These are phyloP conservation scores for Neostethus bicornis DNA, from an alignment of 2,797 vertebrate genomes.

Conservation along the genomic window DNA sequence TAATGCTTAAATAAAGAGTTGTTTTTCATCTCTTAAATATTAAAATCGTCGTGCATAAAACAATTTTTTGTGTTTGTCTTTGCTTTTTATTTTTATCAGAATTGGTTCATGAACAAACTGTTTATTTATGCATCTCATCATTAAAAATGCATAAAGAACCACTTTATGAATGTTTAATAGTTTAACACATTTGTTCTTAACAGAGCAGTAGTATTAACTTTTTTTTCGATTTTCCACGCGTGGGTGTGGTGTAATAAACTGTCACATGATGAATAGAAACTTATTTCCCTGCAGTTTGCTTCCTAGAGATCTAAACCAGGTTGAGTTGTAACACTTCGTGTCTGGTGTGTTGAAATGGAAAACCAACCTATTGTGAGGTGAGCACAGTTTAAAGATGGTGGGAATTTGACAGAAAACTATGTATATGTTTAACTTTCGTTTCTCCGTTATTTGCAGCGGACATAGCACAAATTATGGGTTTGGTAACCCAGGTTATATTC, in stretches of 20 bases:
- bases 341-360: slow-evolving; percentile 32
- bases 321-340: background rate
- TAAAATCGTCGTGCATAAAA: no score
- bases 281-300: background rate
- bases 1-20: background rate
- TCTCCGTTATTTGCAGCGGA: slow-evolving; percentile 46
- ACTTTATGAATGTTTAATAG: slow-evolving; percentile 53
- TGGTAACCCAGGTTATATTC: slow-evolving; percentile 54
- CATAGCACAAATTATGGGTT: slow-evolving; percentile 51
- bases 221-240: background rate
- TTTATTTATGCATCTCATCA: no score
- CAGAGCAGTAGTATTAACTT: no score
- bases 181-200: no score
- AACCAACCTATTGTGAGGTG: slow-evolving; percentile 33
- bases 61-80: no score
- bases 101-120: no score
- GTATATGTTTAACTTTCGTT: slow-evolving; percentile 31
- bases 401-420: background rate
- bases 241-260: slow-evolving; percentile 7
- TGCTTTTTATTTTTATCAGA: no score
- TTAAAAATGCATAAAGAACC: slow-evolving; percentile 8
- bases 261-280: slow-evolving; percentile 46
- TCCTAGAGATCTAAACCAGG: background rate
- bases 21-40: background rate
- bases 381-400: background rate